Base-by-base conservation (phyloP, 2,797 vertebrate genomes). In the Uromys caudimaculatus region DNA sequence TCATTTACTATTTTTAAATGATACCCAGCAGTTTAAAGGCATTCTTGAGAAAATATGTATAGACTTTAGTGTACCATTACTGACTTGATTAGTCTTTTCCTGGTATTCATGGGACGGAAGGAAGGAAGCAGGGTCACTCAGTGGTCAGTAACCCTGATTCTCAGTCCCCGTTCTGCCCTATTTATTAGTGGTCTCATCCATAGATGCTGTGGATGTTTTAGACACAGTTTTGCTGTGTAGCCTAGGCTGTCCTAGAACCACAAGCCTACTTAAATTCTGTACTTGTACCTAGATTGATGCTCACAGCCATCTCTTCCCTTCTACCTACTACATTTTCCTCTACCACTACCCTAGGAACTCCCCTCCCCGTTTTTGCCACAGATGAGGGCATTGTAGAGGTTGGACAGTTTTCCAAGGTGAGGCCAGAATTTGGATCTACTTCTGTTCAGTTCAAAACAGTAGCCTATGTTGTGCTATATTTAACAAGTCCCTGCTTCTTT, bases 1-100 rank as follows among this genome's bases (percentile, higher is more conserved):
- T 96, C 62, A 73, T 47, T 95, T 86, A 27, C 69, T 60, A 52
- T 93, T 78, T 92, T 73, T 90, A 50, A 96, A 69, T 83, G 47
- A 54, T 89, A 7, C 56, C 86, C 6, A 13, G 29, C 71, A 67
- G 41, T 88, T 11, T 19, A 47, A 44, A 93, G 35, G 56, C 78
- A 50, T n/a, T 50, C 86, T 67, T 91, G 6, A 14, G 89, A 87
- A 94, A 91, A 87, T 47, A 91, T 54, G 69, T 78, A 0, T 50
- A 91, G 58, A 16, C 71, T 32, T 90, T 92, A 77, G 24, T 19
- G 24, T 35, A 85, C 17, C 91, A 12, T 14, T 91, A 67, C 73
- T 91, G 11, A 10, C 54, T 91, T 84, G 32, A 41, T 86, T 94
- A 16, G 29, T 2, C 44, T 85, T 67, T 85, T 84, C 24, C 27